A percentile compares a stretch with the other conserved stretches of the same genome.
These are phyloP conservation scores for Eupsittula cactorum DNA, from an alignment of 2,113 vertebrate species.

Conservation along the genomic window DNA sequence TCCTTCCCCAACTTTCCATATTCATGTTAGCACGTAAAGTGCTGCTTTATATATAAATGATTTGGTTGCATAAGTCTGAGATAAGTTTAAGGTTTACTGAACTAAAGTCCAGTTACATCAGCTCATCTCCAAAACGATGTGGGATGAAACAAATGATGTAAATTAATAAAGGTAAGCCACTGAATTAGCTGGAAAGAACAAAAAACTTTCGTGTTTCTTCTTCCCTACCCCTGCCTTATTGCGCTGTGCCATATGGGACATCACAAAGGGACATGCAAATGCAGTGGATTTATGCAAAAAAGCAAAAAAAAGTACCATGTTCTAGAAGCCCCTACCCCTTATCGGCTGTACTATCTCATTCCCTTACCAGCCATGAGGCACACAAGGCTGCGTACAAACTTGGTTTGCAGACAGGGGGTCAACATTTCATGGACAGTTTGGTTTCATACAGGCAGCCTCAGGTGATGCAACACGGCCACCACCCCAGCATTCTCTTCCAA, in stretches of 20 bases:
- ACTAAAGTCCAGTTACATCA: not conserved
- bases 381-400: fast-evolving
- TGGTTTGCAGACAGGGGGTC: not conserved
- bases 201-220: not conserved
- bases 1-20: not conserved
- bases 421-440: not conserved
- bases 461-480: fast-evolving
- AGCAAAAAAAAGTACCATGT: not conserved
- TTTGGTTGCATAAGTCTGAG: not conserved
- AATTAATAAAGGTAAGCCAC: not conserved
- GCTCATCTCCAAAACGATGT: not conserved
- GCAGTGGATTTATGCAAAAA: not conserved
- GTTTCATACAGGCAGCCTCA: not conserved
- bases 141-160: not conserved
- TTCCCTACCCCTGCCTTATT: no score
- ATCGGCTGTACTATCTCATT: not conserved
- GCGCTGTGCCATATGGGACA: fast-evolving
- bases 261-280: not conserved
- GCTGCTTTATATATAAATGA: not conserved
- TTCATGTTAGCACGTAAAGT: not conserved
- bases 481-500: fast-evolving
- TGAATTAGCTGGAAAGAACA: not conserved
- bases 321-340: not conserved
- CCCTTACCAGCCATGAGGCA: fast-evolving
- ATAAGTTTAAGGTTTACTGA: not conserved